Base-by-base conservation (phyloP, 2,113 vertebrate species). In the Syngnathus typhle region DNA sequence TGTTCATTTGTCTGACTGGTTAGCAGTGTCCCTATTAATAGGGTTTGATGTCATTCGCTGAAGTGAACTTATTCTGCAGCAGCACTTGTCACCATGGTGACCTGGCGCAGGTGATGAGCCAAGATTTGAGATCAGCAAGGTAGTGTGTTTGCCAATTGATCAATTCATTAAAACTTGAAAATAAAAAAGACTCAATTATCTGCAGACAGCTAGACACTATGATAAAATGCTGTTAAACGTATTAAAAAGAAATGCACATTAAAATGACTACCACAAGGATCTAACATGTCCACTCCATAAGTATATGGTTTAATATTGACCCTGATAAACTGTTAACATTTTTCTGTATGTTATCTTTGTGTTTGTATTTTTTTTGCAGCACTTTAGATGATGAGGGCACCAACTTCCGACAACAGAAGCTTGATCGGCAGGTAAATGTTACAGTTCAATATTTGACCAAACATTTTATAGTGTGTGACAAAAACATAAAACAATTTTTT, bases 321-420 rank as follows among this genome's bases (percentile, higher is more conserved):
- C 52, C 52, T 13, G 5, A 12, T 27, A 55, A 55, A 55, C 23
- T 32, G 54, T 56, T 56, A 5, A 23, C 12, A 62, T 43, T 21
- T 27, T 15, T 8, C n/a, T 27, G 6, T 21, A 4, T 15, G 43
- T 13, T 2, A 23, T 23, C 11, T 1, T 3, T 23, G 2, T 27
- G 7, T 62, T 16, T 66, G 44, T 56, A 52, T 56, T 87, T 81
- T 90, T 68, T 88, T 88, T 81, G 44, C 91, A 99, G 97, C 90
- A 94, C 95, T 88, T 92, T 99, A 90, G 97, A 99, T 83, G 97
- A 99, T 87, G 97, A 99, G 73, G 92, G 95, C 77, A 96, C 93
- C 84, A 98, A 91, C 89, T 90, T 98, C 54, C 91, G 95, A 71
- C 96, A 99, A 86, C 97, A 99, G 91, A 99, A 99, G 84, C 94